Conservation (phyloP, 2,797 vertebrate species). For the Eulemur albifrons region DNA sequence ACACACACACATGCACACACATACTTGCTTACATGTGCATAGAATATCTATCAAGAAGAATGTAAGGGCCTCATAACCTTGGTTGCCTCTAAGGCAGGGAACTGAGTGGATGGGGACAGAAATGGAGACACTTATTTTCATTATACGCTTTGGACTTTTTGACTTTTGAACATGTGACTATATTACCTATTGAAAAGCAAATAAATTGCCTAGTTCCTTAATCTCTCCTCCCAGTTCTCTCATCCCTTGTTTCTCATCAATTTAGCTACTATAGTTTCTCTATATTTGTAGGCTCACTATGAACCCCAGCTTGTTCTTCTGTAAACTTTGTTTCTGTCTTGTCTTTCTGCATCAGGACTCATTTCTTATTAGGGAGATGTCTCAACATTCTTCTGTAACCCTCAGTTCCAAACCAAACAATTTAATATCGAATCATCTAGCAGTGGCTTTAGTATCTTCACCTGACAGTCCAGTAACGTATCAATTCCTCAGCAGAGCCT, state of each 20-base stretch:
- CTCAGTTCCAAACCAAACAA: neutral
- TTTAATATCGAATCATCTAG: neutral
- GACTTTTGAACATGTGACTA: neutral
- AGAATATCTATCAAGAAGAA: neutral
- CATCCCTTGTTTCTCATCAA: neutral
- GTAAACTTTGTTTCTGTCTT: neutral
- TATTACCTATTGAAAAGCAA: constrained; percentile 12
- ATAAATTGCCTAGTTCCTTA: neutral
- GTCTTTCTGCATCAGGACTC: neutral
- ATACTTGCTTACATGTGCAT: neutral
- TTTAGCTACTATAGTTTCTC: neutral
- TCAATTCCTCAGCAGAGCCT: neutral
- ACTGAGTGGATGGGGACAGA: neutral
- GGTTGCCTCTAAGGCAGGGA: neutral
- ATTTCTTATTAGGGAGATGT: neutral
- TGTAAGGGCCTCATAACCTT: neutral
- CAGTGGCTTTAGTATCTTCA: neutral
- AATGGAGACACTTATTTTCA: neutral
- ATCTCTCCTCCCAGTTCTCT: neutral
- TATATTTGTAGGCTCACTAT: neutral
- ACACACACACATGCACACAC: neutral
- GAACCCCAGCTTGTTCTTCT: neutral
- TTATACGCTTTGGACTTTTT: neutral
- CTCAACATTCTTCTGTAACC: neutral
- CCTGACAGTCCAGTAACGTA: neutral